A percentile compares a stretch with the other conserved stretches of the same genome.
These are phyloP conservation scores for Mythimna loreyi DNA, from an alignment of 2,888 invertebrate species.

Conservation along the genomic window DNA sequence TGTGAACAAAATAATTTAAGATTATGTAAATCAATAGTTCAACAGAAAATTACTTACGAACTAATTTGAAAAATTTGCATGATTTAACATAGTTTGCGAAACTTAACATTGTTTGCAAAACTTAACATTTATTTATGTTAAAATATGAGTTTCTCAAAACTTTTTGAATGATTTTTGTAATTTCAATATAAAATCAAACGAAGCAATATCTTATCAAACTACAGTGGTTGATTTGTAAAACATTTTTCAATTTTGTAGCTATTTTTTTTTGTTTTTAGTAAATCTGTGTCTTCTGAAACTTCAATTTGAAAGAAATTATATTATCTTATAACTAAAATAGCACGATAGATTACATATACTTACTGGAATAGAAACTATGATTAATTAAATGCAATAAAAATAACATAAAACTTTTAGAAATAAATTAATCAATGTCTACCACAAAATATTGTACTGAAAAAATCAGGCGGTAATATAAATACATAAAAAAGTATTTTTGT, in stretches of 20 bases:
- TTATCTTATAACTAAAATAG: background rate
- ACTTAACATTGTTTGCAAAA: background rate
- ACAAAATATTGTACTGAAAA: conserved; percentile 14
- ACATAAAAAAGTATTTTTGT: conserved; percentile 50
- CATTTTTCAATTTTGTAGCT: background rate
- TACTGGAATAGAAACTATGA: background rate
- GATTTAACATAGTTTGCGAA: background rate
- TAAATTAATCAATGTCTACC: conserved; percentile 25
- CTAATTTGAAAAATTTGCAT: background rate
- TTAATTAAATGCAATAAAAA: conserved; percentile 1
- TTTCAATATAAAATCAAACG: conserved; percentile 25
- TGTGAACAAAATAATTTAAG: conserved; percentile 30
- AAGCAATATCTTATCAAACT: conserved; percentile 27
- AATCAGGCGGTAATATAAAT: conserved; percentile 12
- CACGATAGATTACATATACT: background rate
- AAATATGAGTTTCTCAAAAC: background rate
- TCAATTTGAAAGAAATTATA: background rate
- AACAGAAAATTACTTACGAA: conserved; percentile 12
- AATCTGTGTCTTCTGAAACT: background rate
- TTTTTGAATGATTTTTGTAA: conserved; percentile 23
- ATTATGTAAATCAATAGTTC: conserved; percentile 1
- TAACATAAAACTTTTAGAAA: conserved; percentile 8
- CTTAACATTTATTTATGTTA: no score
- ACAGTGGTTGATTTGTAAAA: conserved; percentile 6
- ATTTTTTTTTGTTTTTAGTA: background rate